Conservation (phyloP, 2,888 invertebrate species). For the Oxystoma pomonae region DNA sequence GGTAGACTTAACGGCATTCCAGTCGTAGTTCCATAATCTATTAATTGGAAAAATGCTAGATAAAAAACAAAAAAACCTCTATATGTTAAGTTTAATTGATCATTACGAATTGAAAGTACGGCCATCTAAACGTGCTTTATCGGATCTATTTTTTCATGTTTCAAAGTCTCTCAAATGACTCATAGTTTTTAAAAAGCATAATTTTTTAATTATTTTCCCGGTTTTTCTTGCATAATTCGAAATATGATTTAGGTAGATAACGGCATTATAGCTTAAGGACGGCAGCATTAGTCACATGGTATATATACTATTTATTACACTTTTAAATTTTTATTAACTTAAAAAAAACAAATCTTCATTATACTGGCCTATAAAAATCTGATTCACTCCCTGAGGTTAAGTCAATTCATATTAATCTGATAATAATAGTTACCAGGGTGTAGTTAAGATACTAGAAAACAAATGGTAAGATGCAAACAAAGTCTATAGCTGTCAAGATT, state of each 20-base stretch:
- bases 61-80: neutral
- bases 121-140: neutral
- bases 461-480: no score
- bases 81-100: no score
- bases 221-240: conserved; percentile 5
- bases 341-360: no score
- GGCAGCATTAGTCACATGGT: no score
- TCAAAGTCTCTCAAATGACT: conserved; percentile 4
- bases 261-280: conserved; percentile 7
- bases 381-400: no score
- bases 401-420: no score
- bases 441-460: no score
- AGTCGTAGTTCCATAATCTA: neutral
- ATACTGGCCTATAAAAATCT: no score
- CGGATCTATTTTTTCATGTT: neutral
- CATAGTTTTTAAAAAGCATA: neutral
- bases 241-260: conserved; percentile 2
- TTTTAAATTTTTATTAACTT: no score
- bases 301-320: no score
- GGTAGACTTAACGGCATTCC: conserved; percentile 4
- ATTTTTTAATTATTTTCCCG: conserved; percentile 1
- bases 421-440: no score
- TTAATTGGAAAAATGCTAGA: neutral
- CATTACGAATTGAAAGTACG: conserved; percentile 4
- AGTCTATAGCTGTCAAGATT: no score